Conservation (phyloP, 2,888 invertebrate species). For the Tanytarsus gracilentus region DNA sequence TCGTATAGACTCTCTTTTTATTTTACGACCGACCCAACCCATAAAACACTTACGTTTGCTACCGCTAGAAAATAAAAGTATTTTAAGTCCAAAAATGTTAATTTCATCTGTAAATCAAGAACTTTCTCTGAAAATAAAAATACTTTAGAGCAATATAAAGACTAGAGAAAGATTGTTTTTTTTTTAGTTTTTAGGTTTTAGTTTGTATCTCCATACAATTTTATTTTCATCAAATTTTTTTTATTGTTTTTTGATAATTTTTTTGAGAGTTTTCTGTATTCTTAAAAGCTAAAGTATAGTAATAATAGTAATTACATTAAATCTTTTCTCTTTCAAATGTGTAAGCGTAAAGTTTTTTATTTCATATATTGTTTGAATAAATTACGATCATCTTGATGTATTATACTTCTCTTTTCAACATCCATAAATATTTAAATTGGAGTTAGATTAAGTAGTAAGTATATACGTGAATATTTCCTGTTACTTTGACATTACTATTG, state of each 20-base stretch:
- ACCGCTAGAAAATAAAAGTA: no score
- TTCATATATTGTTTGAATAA: no score
- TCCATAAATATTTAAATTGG: not conserved
- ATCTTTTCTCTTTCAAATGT: not conserved
- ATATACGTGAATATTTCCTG: not conserved
- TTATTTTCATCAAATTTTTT: not conserved
- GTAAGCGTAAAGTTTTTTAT: constrained; percentile 21
- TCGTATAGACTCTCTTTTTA: no score
- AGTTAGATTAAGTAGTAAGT: constrained; percentile 1
- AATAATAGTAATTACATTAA: constrained; percentile 17
- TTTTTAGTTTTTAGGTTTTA: constrained; percentile 4
- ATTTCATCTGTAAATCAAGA: no score
- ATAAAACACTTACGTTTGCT: no score
- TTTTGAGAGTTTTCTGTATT: not conserved
- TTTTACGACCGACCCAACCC: no score
- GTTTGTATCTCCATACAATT: no score
- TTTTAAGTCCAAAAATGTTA: no score
- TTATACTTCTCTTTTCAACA: not conserved
- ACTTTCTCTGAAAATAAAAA: no score
- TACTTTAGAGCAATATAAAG: no score
- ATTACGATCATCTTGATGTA: constrained; percentile 19
- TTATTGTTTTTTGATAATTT: not conserved
- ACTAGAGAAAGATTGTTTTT: not conserved
- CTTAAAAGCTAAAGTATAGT: constrained; percentile 8
- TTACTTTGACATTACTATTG: not conserved